A percentile compares a stretch with the other conserved stretches of the same genome.
These are phyloP conservation scores for Drosophila triauraria DNA, from an alignment of 1,140 invertebrate genomes.

Conservation along the genomic window DNA sequence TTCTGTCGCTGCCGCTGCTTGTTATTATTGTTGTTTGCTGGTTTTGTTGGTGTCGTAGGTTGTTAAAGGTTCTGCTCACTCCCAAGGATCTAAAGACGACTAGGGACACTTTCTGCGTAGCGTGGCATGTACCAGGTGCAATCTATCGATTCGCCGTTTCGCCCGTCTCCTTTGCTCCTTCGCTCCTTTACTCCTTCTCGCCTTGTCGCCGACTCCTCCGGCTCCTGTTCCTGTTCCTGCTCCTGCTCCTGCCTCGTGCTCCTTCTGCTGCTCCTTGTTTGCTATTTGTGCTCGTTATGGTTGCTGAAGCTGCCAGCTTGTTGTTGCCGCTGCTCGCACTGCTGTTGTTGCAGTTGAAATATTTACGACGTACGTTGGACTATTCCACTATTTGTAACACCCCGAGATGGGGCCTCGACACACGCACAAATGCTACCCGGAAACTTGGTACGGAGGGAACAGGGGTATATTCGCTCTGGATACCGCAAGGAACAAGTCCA, in stretches of 20 bases:
- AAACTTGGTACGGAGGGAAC: constrained; percentile 6
- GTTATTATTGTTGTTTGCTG: constrained; percentile 56
- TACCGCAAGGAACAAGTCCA: not conserved
- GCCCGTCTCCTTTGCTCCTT: constrained; percentile 7
- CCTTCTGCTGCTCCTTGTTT: constrained; percentile 52
- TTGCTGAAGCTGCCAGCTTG: constrained; percentile 54
- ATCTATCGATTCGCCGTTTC: constrained; percentile 75
- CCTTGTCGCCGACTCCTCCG: not conserved
- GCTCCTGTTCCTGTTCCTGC: constrained; percentile 1
- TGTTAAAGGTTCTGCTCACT: constrained; percentile 53
- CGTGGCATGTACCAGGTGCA: constrained; percentile 75
- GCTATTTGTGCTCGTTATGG: constrained; percentile 77
- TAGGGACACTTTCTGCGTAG: constrained; percentile 75
- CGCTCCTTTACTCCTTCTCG: constrained; percentile 20
- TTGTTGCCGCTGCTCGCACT: constrained; percentile 48
- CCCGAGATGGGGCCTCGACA: constrained; percentile 56
- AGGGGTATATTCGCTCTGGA: constrained; percentile 18
- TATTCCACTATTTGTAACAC: constrained; percentile 81
- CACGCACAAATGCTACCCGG: constrained; percentile 76
- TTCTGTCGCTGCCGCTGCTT: constrained; percentile 45
- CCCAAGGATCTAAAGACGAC: constrained; percentile 33
- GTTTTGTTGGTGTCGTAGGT: constrained; percentile 62
- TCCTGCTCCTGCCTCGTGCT: constrained; percentile 6
- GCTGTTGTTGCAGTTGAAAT: constrained; percentile 82
- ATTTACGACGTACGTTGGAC: constrained; percentile 83